Percentiles rank a stretch among this genome's conserved stretches.
Evolutionary conservation across 2,797 vertebrate genomes (phyloP).

Genomic region (Synanceia verrucosa): DNA sequence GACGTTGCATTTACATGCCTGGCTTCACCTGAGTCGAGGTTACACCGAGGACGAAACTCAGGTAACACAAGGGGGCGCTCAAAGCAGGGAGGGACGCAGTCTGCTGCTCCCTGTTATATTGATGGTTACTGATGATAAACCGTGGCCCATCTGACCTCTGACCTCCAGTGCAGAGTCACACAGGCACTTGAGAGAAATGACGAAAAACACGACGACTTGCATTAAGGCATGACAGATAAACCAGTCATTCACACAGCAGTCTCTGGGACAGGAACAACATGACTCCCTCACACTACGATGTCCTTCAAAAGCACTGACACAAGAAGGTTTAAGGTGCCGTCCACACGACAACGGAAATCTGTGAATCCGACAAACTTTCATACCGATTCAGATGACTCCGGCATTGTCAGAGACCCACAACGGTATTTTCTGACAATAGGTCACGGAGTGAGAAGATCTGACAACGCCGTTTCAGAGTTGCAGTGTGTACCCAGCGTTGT

Average conservation of each 20-base stretch:
- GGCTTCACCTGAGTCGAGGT: slow-evolving; percentile 34
- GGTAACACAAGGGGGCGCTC: background rate
- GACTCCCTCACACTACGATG: slow-evolving; percentile 12
- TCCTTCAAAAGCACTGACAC: slow-evolving; percentile 23
- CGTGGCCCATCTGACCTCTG: slow-evolving; percentile 15
- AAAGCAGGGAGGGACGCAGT: background rate
- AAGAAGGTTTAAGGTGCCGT: too few species aligned
- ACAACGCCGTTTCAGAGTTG: too few species aligned
- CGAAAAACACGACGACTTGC: slow-evolving; percentile 70
- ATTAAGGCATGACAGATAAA: slow-evolving; percentile 82
- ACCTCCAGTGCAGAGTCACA: slow-evolving; percentile 72
- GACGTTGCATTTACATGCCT: slow-evolving; percentile 8
- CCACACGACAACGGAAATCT: too few species aligned
- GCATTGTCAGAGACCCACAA: too few species aligned
- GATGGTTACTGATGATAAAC: slow-evolving; percentile 9
- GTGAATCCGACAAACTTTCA: too few species aligned
- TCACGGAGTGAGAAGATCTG: too few species aligned
- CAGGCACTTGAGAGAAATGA: slow-evolving; percentile 91
- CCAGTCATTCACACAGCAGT: slow-evolving; percentile 53
- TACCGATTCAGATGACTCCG: too few species aligned
- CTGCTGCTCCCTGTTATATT: background rate
- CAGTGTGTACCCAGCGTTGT: too few species aligned
- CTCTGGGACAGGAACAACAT: slow-evolving; percentile 61
- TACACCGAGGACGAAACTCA: slow-evolving; percentile 7
- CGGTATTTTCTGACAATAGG: too few species aligned